phyloP scores from a whole-genome alignment of 1,140 invertebrate species.

The Lasioglossum baleicum region DNA sequence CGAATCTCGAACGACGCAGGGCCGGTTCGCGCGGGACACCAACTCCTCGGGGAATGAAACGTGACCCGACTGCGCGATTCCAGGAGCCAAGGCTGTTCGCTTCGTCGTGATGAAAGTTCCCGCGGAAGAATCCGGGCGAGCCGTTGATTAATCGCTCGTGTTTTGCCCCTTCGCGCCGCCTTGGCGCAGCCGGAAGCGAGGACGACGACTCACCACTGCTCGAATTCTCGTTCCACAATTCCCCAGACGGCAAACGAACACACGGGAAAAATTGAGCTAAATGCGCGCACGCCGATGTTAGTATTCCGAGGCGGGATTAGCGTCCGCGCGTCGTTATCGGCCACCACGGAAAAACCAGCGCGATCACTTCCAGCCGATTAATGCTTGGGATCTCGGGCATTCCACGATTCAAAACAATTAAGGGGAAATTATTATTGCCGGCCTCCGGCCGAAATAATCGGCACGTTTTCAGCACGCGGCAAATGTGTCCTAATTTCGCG shows the following conservation, averaged over 20 bases:
- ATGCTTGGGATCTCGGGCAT: slow-evolving; percentile 11
- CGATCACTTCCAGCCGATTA: slow-evolving; percentile 29
- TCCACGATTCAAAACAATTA: slow-evolving; percentile 26
- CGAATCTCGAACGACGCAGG: slow-evolving; percentile 44
- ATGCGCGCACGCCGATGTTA: not conserved
- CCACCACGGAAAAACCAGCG: not conserved
- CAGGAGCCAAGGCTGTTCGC: slow-evolving; percentile 23
- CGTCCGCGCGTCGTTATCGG: slow-evolving; percentile 19
- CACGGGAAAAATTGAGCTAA: too few species aligned
- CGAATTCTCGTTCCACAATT: too few species aligned
- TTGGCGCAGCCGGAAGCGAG: too few species aligned
- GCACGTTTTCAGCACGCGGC: not conserved
- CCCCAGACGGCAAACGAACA: too few species aligned
- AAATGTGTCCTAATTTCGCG: slow-evolving; percentile 9
- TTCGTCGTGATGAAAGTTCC: not conserved
- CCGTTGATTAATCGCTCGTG: not conserved
- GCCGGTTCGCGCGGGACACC: slow-evolving; percentile 37
- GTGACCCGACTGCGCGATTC: slow-evolving; percentile 50
- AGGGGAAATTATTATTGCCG: slow-evolving; percentile 19
- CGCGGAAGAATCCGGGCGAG: not conserved
- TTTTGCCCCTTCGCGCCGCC: not conserved
- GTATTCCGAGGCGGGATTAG: not conserved
- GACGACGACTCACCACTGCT: too few species aligned
- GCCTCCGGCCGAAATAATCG: not conserved
- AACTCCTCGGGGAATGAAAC: slow-evolving; percentile 52